Base-by-base conservation (phyloP, 1,140 invertebrate genomes). In the Eurosta solidaginis region DNA sequence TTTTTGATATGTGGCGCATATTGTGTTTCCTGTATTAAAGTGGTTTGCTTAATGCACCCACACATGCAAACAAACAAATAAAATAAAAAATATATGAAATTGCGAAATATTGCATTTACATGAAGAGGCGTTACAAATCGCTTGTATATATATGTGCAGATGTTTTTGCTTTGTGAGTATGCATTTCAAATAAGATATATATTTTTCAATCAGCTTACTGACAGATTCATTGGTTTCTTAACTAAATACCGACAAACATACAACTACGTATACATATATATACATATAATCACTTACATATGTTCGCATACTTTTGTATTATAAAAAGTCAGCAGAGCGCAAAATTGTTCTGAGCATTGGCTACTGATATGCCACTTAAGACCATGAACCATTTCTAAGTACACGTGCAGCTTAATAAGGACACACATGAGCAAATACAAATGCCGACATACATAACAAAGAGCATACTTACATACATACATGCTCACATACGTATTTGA, bases 1-100 rank as follows among this genome's bases (percentile, higher is more conserved):
- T 40, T 33, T 68, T 68, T n/a, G 59, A 68, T 59, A 36, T 59
- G 54, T n/a, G n/a, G 59, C 59, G 29, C 59, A 68, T 68, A 40
- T 68, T 68, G 59, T 68, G n/a, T 68, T 68, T 68, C 59, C 33
- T 68, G 59, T 33, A 29, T 20, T 36, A 4, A 22, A 42, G 33
- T 36, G 59, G n/a, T 68, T 42, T 17, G n/a, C 33, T 10, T n/a
- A 36, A 40, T 9, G 33, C 33, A 68, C 59, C 59, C 59, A 68
- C 59, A 40, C 59, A 68, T 40, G 7, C 12, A 68, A 22, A 25
- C 6, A 6, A 40, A 20, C 9, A 12, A 68, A 40, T 9, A 7
- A 9, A 68, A 68, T 22, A 42, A 22, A 20, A n/a, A 63, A 47
- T 17, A 9, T 17, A 47, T 17, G n/a, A 68, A 36, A 68, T 22